Percentiles rank a stretch among this genome's conserved stretches.
These are phyloP conservation scores for Mormyrus lacerda DNA, from an alignment of 2,113 vertebrate species.

Conservation along the genomic window DNA sequence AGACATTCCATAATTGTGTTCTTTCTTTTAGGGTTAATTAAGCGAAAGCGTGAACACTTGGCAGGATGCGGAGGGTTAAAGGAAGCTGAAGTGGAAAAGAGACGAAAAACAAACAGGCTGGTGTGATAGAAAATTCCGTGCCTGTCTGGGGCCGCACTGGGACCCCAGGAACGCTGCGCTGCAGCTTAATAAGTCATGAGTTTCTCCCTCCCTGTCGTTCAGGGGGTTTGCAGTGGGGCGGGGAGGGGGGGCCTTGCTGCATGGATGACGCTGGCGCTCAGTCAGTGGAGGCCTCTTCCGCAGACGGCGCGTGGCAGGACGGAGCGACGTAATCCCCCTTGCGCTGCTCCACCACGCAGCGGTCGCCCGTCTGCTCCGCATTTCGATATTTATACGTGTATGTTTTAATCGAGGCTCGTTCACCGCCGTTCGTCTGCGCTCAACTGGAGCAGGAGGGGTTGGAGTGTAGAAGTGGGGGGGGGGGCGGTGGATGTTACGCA, in stretches of 20 bases:
- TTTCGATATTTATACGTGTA: constrained; percentile 28
- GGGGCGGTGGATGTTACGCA: constrained; percentile 38
- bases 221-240: constrained; percentile 35
- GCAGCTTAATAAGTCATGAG: constrained; percentile 48
- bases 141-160: constrained; percentile 36
- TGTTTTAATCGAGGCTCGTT: constrained; percentile 24
- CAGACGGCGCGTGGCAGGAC: constrained; percentile 45
- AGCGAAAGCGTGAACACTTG: neutral
- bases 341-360: neutral
- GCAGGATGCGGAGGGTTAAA: neutral
- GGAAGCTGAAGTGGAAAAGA: constrained; percentile 29
- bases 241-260: constrained; percentile 31
- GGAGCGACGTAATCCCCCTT: neutral
- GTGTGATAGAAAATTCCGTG: constrained; percentile 39
- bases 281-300: constrained; percentile 30
- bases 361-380: constrained; percentile 1
- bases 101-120: constrained; percentile 39
- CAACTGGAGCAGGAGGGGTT: constrained; percentile 24
- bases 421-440: constrained; percentile 5
- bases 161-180: constrained; percentile 29
- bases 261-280: constrained; percentile 37
- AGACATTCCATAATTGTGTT: neutral
- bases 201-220: constrained; percentile 27
- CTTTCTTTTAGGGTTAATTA: neutral
- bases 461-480: constrained; percentile 26